Base-by-base conservation (phyloP, 2,113 vertebrate genomes). In the Talpa occidentalis region DNA sequence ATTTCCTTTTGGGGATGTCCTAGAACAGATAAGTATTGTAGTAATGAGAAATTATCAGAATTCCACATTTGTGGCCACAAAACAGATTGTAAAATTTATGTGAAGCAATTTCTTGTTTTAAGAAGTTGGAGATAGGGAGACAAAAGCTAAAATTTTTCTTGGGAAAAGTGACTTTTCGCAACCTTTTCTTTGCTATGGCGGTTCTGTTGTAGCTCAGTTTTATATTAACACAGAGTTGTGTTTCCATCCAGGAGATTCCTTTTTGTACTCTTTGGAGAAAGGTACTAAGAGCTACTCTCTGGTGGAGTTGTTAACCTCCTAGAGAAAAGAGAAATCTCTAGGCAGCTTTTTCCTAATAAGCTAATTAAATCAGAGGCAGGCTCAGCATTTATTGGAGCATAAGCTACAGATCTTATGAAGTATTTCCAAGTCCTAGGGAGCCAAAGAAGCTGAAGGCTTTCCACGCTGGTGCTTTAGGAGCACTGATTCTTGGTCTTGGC, bases 41-140 rank as follows among this genome's bases (percentile, higher is more conserved):
- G 32, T 81, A 42, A 70, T 79, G 8, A 76, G 19, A 90, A 79
- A 82, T 26, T 35, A 56, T 15, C 22, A 91, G 11, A 64, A 49
- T 78, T 70, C 74, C 52, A 70, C 47, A 88, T 21, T 40, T 79
- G 28, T 59, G 19, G 3, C 37, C 79, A 24, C 62, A 30, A 74
- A 88, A 52, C 24, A 62, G 22, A 52, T 54, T n/a, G 7, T 40
- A 59, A 78, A 88, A 40, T 67, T 79, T 17, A 69, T 26, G 11
- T 37, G 44, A 86, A 66, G 35, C 15, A 32, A 60, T 54, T 95
- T 91, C 52, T 74, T 73, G 14, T 85, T 85, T 91, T 88, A 42
- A 67, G 44, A 52, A 89, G 11, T 24, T 79, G 70, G 42, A 2
- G 26, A 60, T 54, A 32, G 49, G 10, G 37, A 59, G 24, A 37